Evolutionary conservation across 2,797 vertebrate genomes (phyloP).

Genomic region (Gadopsis bispinosus): DNA sequence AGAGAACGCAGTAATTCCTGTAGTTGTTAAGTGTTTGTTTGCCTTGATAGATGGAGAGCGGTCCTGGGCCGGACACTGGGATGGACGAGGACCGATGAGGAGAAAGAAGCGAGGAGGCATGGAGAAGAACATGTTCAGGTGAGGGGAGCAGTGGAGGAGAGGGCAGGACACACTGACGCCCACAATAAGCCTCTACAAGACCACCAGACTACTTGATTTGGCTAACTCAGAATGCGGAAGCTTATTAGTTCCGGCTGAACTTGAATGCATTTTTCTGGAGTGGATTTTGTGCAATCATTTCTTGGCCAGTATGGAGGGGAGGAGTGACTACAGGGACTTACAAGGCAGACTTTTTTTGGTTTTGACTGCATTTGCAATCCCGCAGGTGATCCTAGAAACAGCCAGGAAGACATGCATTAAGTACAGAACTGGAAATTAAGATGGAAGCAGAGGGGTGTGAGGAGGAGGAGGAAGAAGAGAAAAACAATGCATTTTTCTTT

Average conservation of each 20-base stretch:
- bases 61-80: neutral
- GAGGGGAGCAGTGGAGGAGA: too few relatives aligned
- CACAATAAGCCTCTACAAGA: neutral
- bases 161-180: too few relatives aligned
- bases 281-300: neutral
- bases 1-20: neutral
- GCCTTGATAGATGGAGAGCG: too few relatives aligned
- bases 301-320: too few relatives aligned
- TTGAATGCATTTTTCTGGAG: neutral
- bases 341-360: neutral
- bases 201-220: neutral
- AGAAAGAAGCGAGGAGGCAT: neutral
- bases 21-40: too few relatives aligned
- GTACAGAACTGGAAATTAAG: conserved; percentile 55
- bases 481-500: conserved; percentile 81
- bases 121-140: neutral
- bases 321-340: neutral
- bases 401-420: conserved; percentile 84
- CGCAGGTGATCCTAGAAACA: conserved; percentile 90
- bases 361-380: conserved; percentile 87
- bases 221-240: neutral
- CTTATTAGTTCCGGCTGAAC: neutral
- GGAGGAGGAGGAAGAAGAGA: neutral
- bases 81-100: neutral
- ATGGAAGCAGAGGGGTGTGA: conserved; percentile 56